Evolutionary conservation across 2,888 invertebrate genomes (phyloP).

Genomic region (Drosophila macrothrix): DNA sequence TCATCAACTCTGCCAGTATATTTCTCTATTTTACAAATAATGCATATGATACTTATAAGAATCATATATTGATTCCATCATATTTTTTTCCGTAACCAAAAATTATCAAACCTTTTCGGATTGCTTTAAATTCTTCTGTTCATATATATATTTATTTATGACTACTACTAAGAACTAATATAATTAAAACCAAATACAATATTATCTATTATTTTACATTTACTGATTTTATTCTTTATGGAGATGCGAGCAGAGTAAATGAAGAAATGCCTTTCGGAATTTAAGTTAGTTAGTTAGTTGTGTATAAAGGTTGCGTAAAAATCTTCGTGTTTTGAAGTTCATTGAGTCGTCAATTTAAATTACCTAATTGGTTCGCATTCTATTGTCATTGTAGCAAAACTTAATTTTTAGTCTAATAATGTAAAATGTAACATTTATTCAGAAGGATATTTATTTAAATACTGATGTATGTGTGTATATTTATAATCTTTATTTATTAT

Average conservation of each 20-base stretch:
- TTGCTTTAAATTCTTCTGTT: background rate
- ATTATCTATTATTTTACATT: background rate
- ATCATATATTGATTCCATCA: background rate
- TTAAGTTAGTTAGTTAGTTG: background rate
- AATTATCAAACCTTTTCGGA: background rate
- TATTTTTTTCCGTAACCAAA: background rate
- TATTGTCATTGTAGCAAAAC: background rate
- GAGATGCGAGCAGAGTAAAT: background rate
- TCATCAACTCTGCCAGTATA: background rate
- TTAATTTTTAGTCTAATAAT: too few relatives aligned
- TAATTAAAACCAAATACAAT: background rate
- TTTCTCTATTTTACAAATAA: background rate
- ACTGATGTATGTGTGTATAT: too few relatives aligned
- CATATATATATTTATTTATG: background rate
- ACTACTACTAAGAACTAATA: background rate
- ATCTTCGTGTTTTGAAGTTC: background rate
- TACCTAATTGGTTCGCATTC: background rate
- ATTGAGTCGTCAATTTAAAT: background rate
- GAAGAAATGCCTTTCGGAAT: background rate
- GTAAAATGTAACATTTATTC: too few relatives aligned
- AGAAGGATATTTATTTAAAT: too few relatives aligned
- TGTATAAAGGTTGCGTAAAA: background rate
- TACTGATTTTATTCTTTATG: background rate
- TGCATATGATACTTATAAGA: background rate
- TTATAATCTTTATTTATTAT: background rate